Base-by-base conservation (phyloP, 2,888 invertebrate species). In the Pseudococcus jackbeardsleyi region DNA sequence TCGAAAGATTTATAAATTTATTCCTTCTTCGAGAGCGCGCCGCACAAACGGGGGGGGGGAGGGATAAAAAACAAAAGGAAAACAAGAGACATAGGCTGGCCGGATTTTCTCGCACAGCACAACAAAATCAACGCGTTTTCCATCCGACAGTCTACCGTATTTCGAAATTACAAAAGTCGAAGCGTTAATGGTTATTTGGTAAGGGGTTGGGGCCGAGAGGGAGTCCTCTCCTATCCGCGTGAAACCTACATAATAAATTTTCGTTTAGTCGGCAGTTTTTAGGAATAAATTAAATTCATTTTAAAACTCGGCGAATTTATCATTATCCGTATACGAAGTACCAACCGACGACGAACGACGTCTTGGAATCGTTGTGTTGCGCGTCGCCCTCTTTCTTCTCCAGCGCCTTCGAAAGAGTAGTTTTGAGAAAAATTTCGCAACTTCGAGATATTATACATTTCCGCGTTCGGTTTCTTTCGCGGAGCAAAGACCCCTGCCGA, bases 161-260 rank as follows among this genome's bases (percentile, higher is more conserved):
- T 72, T 33, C 33, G 72, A 72, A 72, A 72, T 72, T 72, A 72
- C 72, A 72, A 72, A 72, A 72, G 72, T 72, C 72, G 33, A 72
- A 72, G 72, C 72, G 72, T 72, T 72, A 72, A 72, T 72, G 72
- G 72, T 72, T 72, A 72, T 72, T 72, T 17, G 72, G 72, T 26
- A 33, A 72, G n/a, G 33, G 33, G 17, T 22, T 54, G 54, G n/a
- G 54, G 54, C 9, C 22, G 11, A 9, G 22, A 12, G 64, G 64
- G 15, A 6, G 7, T 5, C 59, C n/a, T 8, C 3, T 6, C 17
- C 15, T 39, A 72, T 72, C 72, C 33, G 33, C 33, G 33, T 72
- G 72, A 72, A 72, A 72, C 72, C 33, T 72, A 72, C 72, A 72
- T 72, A 72, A 72, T 72, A 72, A 72, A 72, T 72, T 72, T 72